Percentiles rank a stretch among this genome's conserved stretches.
Conservation (phyloP, 2,888 invertebrate species). For the Corythucha ciliata region DNA sequence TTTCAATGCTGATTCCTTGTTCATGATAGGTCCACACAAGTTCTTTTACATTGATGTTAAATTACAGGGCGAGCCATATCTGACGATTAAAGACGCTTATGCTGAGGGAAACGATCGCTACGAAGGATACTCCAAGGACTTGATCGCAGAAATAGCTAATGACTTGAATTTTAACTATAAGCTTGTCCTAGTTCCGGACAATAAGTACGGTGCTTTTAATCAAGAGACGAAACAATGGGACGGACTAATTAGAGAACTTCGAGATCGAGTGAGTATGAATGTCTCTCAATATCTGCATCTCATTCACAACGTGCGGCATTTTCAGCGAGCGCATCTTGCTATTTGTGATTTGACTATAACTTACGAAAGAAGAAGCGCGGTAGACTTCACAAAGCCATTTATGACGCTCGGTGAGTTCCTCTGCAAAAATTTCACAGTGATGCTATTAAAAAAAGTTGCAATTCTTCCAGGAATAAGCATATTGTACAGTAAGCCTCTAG, state of each 20-base stretch:
- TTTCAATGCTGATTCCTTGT: too few relatives aligned
- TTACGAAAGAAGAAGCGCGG: constrained; percentile 72
- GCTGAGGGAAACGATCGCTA: constrained; percentile 59
- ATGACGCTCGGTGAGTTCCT: constrained; percentile 86
- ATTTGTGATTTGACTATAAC: constrained; percentile 95
- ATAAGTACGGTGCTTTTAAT: constrained; percentile 59
- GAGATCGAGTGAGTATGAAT: constrained; percentile 65
- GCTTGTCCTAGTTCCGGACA: constrained; percentile 61
- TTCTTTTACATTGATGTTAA: too few relatives aligned
- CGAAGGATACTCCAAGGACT: constrained; percentile 84
- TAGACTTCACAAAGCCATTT: constrained; percentile 94
- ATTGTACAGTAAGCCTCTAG: constrained; percentile 67
- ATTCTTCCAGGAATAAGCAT: constrained; percentile 63
- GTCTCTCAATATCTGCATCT: background rate
- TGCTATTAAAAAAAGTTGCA: constrained; percentile 2
- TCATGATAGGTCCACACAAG: too few relatives aligned
- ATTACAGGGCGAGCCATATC: constrained; percentile 57
- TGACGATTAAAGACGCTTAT: constrained; percentile 54
- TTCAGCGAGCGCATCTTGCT: constrained; percentile 85
- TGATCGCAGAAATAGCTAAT: constrained; percentile 71
- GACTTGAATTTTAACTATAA: constrained; percentile 58
- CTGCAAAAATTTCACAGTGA: too few relatives aligned
- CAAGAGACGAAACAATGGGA: constrained; percentile 67
- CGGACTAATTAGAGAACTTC: constrained; percentile 64
- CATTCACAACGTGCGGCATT: too few relatives aligned